Conservation (phyloP, 2,113 vertebrate genomes). For the Oryzias woworae region DNA sequence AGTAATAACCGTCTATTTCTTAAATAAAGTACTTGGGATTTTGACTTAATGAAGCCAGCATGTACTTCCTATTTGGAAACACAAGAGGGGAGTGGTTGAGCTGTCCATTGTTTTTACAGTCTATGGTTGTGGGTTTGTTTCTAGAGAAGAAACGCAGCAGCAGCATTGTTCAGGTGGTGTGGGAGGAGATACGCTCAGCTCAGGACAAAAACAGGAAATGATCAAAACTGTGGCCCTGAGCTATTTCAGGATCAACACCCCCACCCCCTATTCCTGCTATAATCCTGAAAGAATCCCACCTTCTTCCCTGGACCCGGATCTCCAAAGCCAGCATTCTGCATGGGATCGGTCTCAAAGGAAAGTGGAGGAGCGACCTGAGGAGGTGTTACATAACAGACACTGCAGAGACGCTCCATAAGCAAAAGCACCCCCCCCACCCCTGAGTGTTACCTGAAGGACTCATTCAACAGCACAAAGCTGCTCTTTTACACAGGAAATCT, state of each 20-base stretch:
- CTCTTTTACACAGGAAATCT: too few species aligned
- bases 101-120: too few species aligned
- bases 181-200: conserved; percentile 37
- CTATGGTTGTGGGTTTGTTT: not conserved
- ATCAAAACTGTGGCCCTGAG: conserved; percentile 37
- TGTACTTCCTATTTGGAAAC: too few species aligned
- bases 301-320: conserved; percentile 11
- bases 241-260: conserved; percentile 49
- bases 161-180: conserved; percentile 28
- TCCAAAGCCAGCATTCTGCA: conserved; percentile 16
- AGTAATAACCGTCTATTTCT: too few species aligned
- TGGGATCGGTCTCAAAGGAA: conserved; percentile 11
- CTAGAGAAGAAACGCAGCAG: conserved; percentile 10
- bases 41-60: too few species aligned
- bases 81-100: too few species aligned
- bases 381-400: conserved; percentile 40
- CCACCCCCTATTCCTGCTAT: not conserved
- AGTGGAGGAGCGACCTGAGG: conserved; percentile 17
- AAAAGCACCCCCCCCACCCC: conserved; percentile 30
- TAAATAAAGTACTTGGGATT: too few species aligned
- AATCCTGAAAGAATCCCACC: conserved; percentile 13
- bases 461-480: conserved; percentile 15
- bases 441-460: conserved; percentile 46
- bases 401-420: conserved; percentile 24
- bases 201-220: conserved; percentile 54